Conservation (phyloP, 2,888 invertebrate genomes). For the Pachliopta kotzebuea region DNA sequence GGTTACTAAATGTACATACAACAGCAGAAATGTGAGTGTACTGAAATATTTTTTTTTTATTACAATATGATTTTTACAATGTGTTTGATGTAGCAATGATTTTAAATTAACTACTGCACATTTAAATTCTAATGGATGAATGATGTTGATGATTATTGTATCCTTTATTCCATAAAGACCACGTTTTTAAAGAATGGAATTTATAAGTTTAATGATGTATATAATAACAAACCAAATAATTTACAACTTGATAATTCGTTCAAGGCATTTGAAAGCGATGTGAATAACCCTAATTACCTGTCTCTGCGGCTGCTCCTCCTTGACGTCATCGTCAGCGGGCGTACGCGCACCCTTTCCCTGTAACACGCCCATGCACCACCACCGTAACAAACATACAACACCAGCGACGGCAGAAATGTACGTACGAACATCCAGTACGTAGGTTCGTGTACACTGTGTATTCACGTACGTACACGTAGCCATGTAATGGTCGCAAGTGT, state of each 20-base stretch:
- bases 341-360: constrained; percentile 73
- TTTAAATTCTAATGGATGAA: not conserved
- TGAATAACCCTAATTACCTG: constrained; percentile 48
- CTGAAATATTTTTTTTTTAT: not conserved
- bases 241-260: not conserved
- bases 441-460: not conserved
- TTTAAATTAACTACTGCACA: not conserved
- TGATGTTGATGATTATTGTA: not conserved
- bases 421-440: constrained; percentile 8
- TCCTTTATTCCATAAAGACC: not conserved
- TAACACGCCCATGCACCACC: constrained; percentile 63
- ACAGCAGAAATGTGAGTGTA: not conserved
- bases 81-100: too few species aligned
- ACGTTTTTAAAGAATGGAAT: too few species aligned
- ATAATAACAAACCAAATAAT: not conserved
- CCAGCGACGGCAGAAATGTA: constrained; percentile 28
- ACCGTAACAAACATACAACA: constrained; percentile 50
- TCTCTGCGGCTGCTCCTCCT: constrained; percentile 39
- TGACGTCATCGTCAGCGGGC: constrained; percentile 62
- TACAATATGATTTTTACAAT: not conserved
- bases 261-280: not conserved
- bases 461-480: not conserved
- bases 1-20: not conserved
- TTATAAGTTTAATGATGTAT: not conserved
- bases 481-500: not conserved